These are phyloP conservation scores for Uria lomvia DNA, from an alignment of 2,113 vertebrate species.

Conservation along the genomic window DNA sequence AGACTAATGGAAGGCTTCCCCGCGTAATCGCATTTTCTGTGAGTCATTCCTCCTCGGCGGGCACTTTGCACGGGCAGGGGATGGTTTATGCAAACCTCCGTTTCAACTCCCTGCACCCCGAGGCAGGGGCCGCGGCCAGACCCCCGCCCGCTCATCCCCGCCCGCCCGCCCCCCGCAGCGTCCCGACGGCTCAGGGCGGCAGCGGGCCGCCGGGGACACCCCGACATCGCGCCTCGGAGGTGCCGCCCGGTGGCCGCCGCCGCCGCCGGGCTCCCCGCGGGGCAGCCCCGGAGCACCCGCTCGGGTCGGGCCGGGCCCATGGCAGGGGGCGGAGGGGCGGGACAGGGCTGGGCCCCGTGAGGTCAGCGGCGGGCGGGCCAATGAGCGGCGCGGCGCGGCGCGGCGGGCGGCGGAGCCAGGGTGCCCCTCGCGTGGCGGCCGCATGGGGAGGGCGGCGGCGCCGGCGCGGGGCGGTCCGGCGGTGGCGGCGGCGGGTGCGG, in stretches of 20 bases:
- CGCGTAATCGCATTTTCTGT: neutral
- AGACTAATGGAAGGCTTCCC: neutral
- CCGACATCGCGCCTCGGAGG: neutral
- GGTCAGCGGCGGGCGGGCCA: constrained; percentile 23
- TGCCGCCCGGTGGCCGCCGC: neutral
- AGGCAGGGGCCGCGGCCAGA: neutral
- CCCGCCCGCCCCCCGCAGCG: no score
- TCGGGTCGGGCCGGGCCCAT: neutral
- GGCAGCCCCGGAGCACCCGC: neutral
- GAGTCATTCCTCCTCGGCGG: neutral
- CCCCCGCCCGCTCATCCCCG: neutral
- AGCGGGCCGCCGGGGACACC: neutral
- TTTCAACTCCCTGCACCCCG: neutral
- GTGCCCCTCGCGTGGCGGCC: neutral
- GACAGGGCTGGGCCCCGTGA: neutral
- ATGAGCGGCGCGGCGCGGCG: neutral
- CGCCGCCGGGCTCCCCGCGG: no score
- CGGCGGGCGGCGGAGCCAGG: neutral
- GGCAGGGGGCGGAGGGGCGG: neutral
- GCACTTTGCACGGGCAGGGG: neutral
- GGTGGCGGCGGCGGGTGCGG: neutral
- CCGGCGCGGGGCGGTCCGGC: neutral
- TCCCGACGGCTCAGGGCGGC: neutral
- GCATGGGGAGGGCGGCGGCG: neutral
- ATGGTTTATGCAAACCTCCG: neutral